Evolutionary conservation across 2,113 vertebrate genomes (phyloP), one percentile per base, ranked within the genome.

Genomic region (Eonycteris spelaea): DNA sequence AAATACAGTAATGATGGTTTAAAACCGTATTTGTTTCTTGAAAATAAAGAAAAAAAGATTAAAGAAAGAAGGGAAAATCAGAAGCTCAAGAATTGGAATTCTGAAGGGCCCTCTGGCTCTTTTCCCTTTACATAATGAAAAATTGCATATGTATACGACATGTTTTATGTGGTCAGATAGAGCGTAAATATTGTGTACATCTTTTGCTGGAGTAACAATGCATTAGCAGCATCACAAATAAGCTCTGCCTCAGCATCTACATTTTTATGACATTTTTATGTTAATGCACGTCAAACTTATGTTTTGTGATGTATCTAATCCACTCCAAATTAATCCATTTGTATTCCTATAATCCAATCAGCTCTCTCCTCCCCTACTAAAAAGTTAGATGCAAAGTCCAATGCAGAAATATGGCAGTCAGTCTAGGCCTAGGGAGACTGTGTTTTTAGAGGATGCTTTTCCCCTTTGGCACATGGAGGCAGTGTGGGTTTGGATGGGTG

Each of bases 1-100:
- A 98, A 99, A 99, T 98, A 98, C 97, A 97, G 98, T 98, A 99
- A 99, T 98, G 98, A 99, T 98, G 97, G 97, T 96, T 98, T 98
- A 98, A 98, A 98, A 98, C 97, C 96, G 95, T 97, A 98, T 98
- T 98, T 98, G 98, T 98, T 98, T 98, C 98, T 98, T 98, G 95
- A 98, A 98, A 98, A 98, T 98, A 98, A 98, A 98, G 98, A 98
- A 98, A 96, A 93, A 96, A 84, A 55, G 45, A 80, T 83, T 79
- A 11, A 63, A 86, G 92, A 92, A 95, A 96, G 92, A 98, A 98
- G 94, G 84, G 83, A 96, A 98, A 98, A 97, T 95, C 97, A 97
- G 96, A 96, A 98, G 96, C 53, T 6, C 71, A 70, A 87, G 96
- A 96, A 96, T 97, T 97, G 95, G 97, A 97, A 98, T 97, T 73